A percentile compares a stretch with the other conserved stretches of the same genome.
phyloP scores from a whole-genome alignment of 2,888 invertebrate genomes.

The Lasiommata megera region DNA sequence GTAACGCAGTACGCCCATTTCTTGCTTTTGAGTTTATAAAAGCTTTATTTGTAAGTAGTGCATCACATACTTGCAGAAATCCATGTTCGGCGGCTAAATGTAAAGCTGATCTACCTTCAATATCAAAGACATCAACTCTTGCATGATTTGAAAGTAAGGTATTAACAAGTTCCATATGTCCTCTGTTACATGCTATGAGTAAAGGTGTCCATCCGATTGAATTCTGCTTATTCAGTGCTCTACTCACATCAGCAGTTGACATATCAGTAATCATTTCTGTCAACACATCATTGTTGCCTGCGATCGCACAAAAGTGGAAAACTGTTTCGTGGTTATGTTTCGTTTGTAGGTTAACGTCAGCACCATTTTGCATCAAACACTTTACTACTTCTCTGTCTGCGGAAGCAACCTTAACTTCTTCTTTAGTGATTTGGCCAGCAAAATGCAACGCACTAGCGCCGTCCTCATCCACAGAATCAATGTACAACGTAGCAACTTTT shows the following conservation, averaged over 20 bases:
- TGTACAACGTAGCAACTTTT: conserved; percentile 90
- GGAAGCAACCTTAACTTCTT: conserved; percentile 87
- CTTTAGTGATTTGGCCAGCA: conserved; percentile 93
- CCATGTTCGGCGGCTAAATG: conserved; percentile 98
- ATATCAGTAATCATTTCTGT: conserved; percentile 96
- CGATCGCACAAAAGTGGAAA: conserved; percentile 96
- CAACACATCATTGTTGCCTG: conserved; percentile 97
- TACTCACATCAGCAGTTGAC: conserved; percentile 93
- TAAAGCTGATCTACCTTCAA: conserved; percentile 96
- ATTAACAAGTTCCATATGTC: conserved; percentile 96
- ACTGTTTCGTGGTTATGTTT: conserved; percentile 95
- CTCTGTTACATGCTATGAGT: conserved; percentile 96
- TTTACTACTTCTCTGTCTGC: conserved; percentile 94
- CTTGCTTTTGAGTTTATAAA: conserved; percentile 99
- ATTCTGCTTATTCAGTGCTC: conserved; percentile 96
- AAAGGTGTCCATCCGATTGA: conserved; percentile 98
- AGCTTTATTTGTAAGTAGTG: conserved; percentile 95
- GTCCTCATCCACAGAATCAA: conserved; percentile 93
- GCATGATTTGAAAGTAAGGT: conserved; percentile 96
- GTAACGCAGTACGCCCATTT: conserved; percentile 97
- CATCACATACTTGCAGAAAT: conserved; percentile 94
- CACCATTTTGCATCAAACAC: conserved; percentile 93
- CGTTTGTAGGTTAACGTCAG: conserved; percentile 92
- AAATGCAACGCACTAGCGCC: conserved; percentile 97
- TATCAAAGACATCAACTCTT: conserved; percentile 98